These are phyloP conservation scores for Sympetrum striolatum DNA, from an alignment of 2,888 invertebrate genomes.

Conservation along the genomic window DNA sequence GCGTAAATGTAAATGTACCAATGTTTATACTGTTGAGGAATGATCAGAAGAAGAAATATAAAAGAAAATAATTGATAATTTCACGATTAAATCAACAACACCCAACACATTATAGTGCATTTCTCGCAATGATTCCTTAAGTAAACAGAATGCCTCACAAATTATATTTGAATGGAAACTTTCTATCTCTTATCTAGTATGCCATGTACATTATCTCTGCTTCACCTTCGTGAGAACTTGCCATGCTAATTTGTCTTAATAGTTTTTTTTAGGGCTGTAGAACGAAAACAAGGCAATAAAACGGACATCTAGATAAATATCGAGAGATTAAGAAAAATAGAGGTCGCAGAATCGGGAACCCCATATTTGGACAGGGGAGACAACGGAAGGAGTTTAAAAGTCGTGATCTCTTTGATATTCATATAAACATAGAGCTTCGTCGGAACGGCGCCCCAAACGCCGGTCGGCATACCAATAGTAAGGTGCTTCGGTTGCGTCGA, in stretches of 20 bases:
- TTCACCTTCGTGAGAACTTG: neutral
- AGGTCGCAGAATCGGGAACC: neutral
- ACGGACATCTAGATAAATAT: too few species aligned
- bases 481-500: neutral
- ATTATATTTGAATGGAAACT: neutral
- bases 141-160: neutral
- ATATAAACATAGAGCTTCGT: slow-evolving; percentile 21
- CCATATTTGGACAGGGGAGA: neutral
- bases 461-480: neutral
- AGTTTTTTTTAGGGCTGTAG: too few species aligned
- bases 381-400: slow-evolving; percentile 17
- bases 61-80: too few species aligned
- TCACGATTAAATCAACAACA: too few species aligned
- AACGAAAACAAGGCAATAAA: too few species aligned
- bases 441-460: neutral
- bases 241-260: too few species aligned
- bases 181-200: neutral
- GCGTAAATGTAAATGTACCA: too few species aligned
- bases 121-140: neutral
- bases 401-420: slow-evolving; percentile 28
- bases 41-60: too few species aligned
- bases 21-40: too few species aligned
- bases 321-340: neutral
- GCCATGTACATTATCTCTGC: neutral
- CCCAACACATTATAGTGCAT: too few species aligned